A percentile compares a stretch with the other conserved stretches of the same genome.
Evolutionary conservation across 2,888 invertebrate genomes (phyloP).

Genomic region (Dione vanillae): DNA sequence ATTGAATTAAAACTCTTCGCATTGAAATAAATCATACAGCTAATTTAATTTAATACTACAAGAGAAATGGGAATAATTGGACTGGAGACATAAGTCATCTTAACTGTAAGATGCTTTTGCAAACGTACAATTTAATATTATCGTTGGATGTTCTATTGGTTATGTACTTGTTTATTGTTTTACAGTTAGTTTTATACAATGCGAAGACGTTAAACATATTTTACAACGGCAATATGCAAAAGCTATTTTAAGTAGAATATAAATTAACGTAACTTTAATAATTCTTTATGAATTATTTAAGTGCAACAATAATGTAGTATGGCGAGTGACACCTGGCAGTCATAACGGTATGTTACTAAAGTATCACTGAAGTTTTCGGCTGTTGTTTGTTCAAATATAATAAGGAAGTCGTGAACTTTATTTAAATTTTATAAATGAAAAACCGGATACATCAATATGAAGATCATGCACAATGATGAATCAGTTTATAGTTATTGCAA

Average conservation of each 20-base stretch:
- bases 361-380: slow-evolving; percentile 36
- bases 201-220: background rate
- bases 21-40: slow-evolving; percentile 32
- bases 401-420: slow-evolving; percentile 37
- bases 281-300: background rate
- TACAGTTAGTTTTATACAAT: background rate
- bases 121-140: slow-evolving; percentile 8
- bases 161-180: background rate
- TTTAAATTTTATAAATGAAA: slow-evolving; percentile 41
- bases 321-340: slow-evolving; percentile 34
- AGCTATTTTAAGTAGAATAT: background rate
- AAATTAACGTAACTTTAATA: background rate
- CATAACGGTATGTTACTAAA: slow-evolving; percentile 36
- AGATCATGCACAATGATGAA: slow-evolving; percentile 48
- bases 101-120: slow-evolving; percentile 4
- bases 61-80: slow-evolving; percentile 7
- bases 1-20: slow-evolving; percentile 16
- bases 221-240: background rate
- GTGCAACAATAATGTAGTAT: slow-evolving; percentile 4
- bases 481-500: slow-evolving; percentile 52
- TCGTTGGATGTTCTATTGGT: slow-evolving; percentile 1
- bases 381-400: slow-evolving; percentile 32
- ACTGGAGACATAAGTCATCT: background rate
- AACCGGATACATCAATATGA: slow-evolving; percentile 47
- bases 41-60: slow-evolving; percentile 20